Evolutionary conservation across 2,797 vertebrate species (phyloP).

Genomic region (Phoebastria nigripes): DNA sequence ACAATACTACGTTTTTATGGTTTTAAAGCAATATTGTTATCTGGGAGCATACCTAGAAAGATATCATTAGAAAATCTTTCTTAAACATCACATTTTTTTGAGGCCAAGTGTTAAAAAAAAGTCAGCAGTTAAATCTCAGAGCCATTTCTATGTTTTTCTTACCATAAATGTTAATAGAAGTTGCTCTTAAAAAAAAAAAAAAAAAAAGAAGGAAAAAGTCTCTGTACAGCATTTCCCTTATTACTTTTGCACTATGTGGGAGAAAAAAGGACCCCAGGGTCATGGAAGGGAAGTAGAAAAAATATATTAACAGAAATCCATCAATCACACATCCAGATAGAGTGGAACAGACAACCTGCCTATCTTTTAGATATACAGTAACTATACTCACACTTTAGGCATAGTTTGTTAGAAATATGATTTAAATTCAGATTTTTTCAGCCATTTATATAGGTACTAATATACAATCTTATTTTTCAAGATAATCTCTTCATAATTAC

Average conservation of each 20-base stretch:
- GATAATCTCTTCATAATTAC: not conserved
- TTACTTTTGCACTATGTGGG: not conserved
- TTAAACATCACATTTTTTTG: not conserved
- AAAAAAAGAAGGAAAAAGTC: not conserved
- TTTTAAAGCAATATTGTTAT: not conserved
- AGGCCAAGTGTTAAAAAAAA: not conserved
- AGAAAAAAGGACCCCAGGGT: not conserved
- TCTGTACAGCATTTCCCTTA: not conserved
- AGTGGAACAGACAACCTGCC: not conserved
- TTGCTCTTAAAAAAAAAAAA: not conserved
- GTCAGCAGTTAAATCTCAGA: not conserved
- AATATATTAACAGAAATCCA: not conserved
- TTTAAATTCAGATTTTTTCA: not conserved
- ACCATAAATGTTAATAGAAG: not conserved
- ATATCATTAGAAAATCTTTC: not conserved
- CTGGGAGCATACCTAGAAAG: not conserved
- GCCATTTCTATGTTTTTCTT: not conserved
- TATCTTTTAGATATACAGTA: not conserved
- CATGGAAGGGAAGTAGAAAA: not conserved
- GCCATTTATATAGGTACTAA: not conserved
- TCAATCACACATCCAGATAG: not conserved
- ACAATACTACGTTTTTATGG: not conserved
- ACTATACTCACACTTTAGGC: fast-evolving
- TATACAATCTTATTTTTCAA: not conserved
- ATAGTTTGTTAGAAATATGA: not conserved